Percentiles rank a stretch among this genome's conserved stretches.
phyloP scores from a whole-genome alignment of 2,888 invertebrate genomes.

The Agonum fuliginosum region DNA sequence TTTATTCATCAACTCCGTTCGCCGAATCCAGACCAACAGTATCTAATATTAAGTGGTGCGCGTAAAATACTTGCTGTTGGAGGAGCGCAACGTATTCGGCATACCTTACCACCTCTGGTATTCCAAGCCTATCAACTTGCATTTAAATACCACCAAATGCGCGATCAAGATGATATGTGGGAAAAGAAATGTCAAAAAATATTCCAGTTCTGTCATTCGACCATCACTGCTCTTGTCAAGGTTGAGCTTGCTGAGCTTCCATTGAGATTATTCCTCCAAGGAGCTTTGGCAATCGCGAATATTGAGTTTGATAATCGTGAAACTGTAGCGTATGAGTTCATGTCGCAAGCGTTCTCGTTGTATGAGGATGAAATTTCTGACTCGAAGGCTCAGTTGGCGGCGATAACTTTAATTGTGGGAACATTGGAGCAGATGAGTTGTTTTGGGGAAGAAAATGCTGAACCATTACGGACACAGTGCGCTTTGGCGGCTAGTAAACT shows the following conservation, averaged over 20 bases:
- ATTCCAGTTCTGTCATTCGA: slow-evolving; percentile 98
- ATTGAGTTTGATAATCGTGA: slow-evolving; percentile 96
- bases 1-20: slow-evolving; percentile 90
- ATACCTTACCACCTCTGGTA: slow-evolving; percentile 94
- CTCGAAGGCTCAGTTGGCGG: slow-evolving; percentile 96
- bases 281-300: slow-evolving; percentile 93
- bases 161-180: slow-evolving; percentile 96
- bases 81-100: slow-evolving; percentile 90
- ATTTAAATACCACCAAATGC: slow-evolving; percentile 85
- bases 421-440: slow-evolving; percentile 96
- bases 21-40: slow-evolving; percentile 88
- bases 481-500: slow-evolving; percentile 96
- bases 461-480: slow-evolving; percentile 96
- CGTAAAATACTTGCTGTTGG: slow-evolving; percentile 92
- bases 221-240: slow-evolving; percentile 94
- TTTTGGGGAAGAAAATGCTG: slow-evolving; percentile 97
- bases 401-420: slow-evolving; percentile 95
- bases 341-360: slow-evolving; percentile 96
- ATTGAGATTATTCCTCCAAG: slow-evolving; percentile 94
- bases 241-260: slow-evolving; percentile 96
- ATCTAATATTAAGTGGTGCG: slow-evolving; percentile 91
- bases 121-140: slow-evolving; percentile 95
- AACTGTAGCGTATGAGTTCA: slow-evolving; percentile 98
- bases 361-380: slow-evolving; percentile 99
- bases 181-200: slow-evolving; percentile 99